Evolutionary conservation across 1,140 invertebrate genomes (phyloP), one percentile per base, ranked within the genome.

Genomic region (Nasonia longicornis): DNA sequence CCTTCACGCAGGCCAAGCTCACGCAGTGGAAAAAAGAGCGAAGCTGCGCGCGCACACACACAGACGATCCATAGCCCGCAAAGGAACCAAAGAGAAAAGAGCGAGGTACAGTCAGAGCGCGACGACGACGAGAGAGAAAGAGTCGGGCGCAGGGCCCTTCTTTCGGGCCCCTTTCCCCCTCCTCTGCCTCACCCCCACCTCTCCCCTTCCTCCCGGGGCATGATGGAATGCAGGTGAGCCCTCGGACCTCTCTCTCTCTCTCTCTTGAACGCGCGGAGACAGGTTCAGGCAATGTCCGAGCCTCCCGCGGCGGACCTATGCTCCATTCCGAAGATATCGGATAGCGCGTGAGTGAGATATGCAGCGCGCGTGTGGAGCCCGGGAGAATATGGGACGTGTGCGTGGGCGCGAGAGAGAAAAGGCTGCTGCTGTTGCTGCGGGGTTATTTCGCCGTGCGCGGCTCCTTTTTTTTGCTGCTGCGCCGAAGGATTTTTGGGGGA

Each of bases 261-360:
- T 48, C n/a, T 77, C 8, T 77, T 29, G 31, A 38, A 38, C 70
- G 70, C 84, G 87, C 88, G 89, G 89, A 90, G 90, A 90, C 89
- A 90, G 89, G 89, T 90, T 89, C 87, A 89, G 86, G 87, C 87
- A 87, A 88, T 89, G 89, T 89, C 88, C 87, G 87, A 66, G 38
- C 38, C 79, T 80, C 77, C 77, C 31, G 77, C 52, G 77, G 26
- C 63, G 71, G 84, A 88, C 89, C 88, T 90, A 90, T 87, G 88
- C 85, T 85, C 89, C 88, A 87, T 90, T 89, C 89, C 86, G 89
- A 90, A 91, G 88, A 91, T 90, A 91, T 91, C 87, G 88, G 87
- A 87, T 88, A 31, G 69, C 48, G 66, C 26, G 48, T 38, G 66
- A 67, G 66, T 26, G 52, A 58, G 52, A 58, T 58, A 58, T 58